Evolutionary conservation across 2,888 invertebrate species (phyloP).

Genomic region (Gryllus longicercus): DNA sequence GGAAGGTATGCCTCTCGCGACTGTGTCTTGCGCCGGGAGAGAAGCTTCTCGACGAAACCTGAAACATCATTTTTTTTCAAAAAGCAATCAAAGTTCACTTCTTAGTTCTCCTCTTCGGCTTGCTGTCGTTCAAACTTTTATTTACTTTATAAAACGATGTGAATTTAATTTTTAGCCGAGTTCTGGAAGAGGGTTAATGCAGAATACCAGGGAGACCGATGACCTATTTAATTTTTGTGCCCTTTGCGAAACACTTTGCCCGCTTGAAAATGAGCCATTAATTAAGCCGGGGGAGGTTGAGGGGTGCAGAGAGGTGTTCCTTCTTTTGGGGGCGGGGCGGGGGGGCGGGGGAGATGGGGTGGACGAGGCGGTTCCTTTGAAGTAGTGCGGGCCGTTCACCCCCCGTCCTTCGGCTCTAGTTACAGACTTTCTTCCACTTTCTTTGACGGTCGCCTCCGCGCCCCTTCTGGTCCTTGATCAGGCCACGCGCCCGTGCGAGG

Average conservation of each 20-base stretch:
- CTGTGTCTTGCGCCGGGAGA: neutral
- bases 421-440: no score
- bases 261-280: conserved; percentile 2
- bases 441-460: no score
- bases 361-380: neutral
- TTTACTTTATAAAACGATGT: conserved; percentile 17
- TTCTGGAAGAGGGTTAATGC: conserved; percentile 3
- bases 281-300: neutral
- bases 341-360: neutral
- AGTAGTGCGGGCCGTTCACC: neutral
- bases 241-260: conserved; percentile 5
- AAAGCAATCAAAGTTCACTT: conserved; percentile 2
- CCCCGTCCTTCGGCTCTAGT: no score
- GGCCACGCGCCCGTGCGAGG: no score
- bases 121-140: neutral
- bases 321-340: neutral
- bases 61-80: neutral
- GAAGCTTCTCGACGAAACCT: neutral
- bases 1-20: neutral
- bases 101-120: neutral
- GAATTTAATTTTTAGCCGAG: conserved; percentile 17
- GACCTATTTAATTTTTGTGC: conserved; percentile 2
- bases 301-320: neutral
- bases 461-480: no score
- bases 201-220: neutral